Evolutionary conservation across 2,888 invertebrate genomes (phyloP).

Genomic region (Ligdia adustata): DNA sequence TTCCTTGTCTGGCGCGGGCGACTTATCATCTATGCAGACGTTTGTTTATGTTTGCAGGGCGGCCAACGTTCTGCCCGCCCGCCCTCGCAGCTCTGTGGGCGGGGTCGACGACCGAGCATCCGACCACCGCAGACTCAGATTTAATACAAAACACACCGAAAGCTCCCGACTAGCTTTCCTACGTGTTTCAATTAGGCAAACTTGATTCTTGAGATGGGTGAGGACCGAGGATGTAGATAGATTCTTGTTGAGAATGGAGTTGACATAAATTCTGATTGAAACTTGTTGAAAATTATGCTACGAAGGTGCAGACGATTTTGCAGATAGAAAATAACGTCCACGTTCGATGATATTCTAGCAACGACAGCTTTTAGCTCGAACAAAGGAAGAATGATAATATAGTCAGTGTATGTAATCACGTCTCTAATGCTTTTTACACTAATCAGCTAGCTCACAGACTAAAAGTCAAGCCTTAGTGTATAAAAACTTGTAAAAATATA

Average conservation of each 20-base stretch:
- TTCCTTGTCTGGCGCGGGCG: constrained; percentile 44
- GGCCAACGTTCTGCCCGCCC: constrained; percentile 49
- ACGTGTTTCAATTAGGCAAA: constrained; percentile 34
- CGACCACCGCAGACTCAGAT: constrained; percentile 43
- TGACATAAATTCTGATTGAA: no score
- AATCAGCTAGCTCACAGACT: no score
- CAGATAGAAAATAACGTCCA: no score
- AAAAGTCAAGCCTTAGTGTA: no score
- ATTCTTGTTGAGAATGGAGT: neutral
- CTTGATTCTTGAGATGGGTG: constrained; percentile 26
- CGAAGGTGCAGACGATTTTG: neutral
- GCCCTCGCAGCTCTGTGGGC: constrained; percentile 43
- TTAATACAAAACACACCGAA: constrained; percentile 49
- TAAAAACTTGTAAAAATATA: no score
- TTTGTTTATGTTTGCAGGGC: constrained; percentile 69
- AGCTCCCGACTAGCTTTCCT: constrained; percentile 32
- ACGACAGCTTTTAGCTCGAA: no score
- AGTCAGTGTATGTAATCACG: no score
- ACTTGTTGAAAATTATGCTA: no score
- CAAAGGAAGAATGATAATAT: no score
- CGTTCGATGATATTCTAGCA: no score
- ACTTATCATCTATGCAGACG: constrained; percentile 50
- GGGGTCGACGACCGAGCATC: constrained; percentile 62
- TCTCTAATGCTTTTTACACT: no score
- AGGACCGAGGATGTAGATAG: constrained; percentile 3